These are phyloP conservation scores for Pseudomyrmex pallidus DNA, from an alignment of 1,140 invertebrate genomes.

Conservation along the genomic window DNA sequence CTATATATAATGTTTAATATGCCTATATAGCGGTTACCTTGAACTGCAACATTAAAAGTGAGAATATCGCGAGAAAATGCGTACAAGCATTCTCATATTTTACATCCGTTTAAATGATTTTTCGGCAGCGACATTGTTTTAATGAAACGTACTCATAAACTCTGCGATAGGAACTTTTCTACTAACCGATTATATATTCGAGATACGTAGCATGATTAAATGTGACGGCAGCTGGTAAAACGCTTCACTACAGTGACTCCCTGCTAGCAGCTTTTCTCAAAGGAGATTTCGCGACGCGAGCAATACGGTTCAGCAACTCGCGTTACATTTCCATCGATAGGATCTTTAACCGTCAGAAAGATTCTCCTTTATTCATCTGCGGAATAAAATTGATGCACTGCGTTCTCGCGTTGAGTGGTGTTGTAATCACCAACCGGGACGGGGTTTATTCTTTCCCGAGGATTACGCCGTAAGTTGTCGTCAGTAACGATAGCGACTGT, in stretches of 20 bases:
- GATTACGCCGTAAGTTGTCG: constrained; percentile 6
- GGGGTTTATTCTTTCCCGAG: background rate
- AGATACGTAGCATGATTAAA: background rate
- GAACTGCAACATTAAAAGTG: background rate
- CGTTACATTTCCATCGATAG: background rate
- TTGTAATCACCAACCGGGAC: background rate
- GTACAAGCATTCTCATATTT: background rate
- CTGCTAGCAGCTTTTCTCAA: constrained; percentile 6
- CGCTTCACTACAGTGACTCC: background rate
- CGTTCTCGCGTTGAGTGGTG: background rate
- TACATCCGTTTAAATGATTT: background rate
- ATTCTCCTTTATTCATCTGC: background rate
- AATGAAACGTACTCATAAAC: background rate
- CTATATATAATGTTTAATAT: background rate
- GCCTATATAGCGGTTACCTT: background rate
- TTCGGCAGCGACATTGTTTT: background rate
- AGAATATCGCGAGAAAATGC: background rate
- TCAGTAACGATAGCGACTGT: constrained; percentile 7
- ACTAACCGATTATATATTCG: background rate
- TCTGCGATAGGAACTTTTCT: background rate
- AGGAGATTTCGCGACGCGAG: background rate
- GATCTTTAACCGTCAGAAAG: background rate
- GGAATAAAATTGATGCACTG: background rate
- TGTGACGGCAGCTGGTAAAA: background rate
- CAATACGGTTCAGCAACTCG: background rate